These are phyloP conservation scores for Fopius arisanus DNA, from an alignment of 1,140 invertebrate species.

Conservation along the genomic window DNA sequence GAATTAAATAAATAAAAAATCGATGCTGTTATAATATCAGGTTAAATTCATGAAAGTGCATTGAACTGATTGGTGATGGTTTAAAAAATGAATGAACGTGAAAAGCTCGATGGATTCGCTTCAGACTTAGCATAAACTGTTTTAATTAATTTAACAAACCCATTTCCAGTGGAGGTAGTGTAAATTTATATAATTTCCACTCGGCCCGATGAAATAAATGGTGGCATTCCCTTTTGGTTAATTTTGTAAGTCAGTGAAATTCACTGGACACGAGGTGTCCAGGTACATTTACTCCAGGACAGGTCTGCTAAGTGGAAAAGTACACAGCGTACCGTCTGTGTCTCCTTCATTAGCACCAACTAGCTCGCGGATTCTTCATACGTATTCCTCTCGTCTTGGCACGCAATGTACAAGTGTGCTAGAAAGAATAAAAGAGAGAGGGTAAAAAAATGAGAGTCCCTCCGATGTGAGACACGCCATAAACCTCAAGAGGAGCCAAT, in stretches of 20 bases:
- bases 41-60: too few species aligned
- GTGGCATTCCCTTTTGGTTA: too few species aligned
- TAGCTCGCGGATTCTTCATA: slow-evolving; percentile 22
- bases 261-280: not conserved
- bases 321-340: slow-evolving; percentile 53
- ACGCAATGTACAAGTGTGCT: not conserved
- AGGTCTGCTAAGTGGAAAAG: slow-evolving; percentile 54
- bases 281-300: not conserved
- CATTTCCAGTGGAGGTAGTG: too few species aligned
- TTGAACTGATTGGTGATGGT: too few species aligned
- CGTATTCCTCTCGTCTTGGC: not conserved
- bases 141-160: too few species aligned
- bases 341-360: slow-evolving; percentile 61
- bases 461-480: slow-evolving; percentile 51
- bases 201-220: too few species aligned
- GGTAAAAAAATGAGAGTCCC: slow-evolving; percentile 17
- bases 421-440: slow-evolving; percentile 7
- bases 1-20: too few species aligned
- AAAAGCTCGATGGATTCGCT: too few species aligned
- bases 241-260: not conserved
- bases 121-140: too few species aligned
- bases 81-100: too few species aligned
- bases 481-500: slow-evolving; percentile 42
- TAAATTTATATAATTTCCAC: too few species aligned
- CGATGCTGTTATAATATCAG: too few species aligned